These are phyloP conservation scores for Drosophila nebulosa DNA, from an alignment of 1,140 invertebrate genomes.

Conservation along the genomic window DNA sequence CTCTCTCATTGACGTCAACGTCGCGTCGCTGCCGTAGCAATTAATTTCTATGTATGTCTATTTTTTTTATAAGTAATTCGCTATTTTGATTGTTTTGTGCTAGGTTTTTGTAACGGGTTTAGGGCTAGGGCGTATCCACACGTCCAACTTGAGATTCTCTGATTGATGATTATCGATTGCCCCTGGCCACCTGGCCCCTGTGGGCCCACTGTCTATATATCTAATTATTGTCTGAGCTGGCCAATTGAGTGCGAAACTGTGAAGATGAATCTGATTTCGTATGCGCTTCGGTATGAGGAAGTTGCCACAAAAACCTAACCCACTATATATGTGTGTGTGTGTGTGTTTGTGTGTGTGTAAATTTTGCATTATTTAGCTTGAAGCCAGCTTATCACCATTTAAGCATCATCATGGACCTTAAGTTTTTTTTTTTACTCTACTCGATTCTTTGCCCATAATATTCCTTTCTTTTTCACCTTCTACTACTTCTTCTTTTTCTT, in stretches of 20 bases:
- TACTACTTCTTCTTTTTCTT: too few species aligned
- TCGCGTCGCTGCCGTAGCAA: constrained; percentile 48
- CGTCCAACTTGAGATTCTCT: too few species aligned
- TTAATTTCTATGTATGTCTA: constrained; percentile 70
- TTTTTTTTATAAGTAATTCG: constrained; percentile 53
- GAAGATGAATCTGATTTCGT: background rate
- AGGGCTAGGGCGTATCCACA: background rate
- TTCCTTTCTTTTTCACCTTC: constrained; percentile 1
- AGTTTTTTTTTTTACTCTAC: background rate
- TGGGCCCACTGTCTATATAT: too few species aligned
- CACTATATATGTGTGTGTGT: background rate
- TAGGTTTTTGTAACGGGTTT: constrained; percentile 21
- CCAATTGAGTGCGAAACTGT: background rate
- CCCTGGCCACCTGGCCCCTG: background rate
- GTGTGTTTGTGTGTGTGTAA: background rate
- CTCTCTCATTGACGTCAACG: background rate
- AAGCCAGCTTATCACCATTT: background rate
- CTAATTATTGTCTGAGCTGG: background rate
- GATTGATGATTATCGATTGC: background rate
- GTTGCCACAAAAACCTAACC: background rate
- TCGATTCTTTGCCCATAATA: background rate
- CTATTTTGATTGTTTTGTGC: constrained; percentile 46
- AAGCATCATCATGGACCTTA: background rate
- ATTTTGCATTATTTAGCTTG: background rate
- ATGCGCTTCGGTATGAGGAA: background rate